Percentiles rank a stretch among this genome's conserved stretches.
These are phyloP conservation scores for Galeopterus variegatus DNA, from an alignment of 2,113 vertebrate genomes.

Conservation along the genomic window DNA sequence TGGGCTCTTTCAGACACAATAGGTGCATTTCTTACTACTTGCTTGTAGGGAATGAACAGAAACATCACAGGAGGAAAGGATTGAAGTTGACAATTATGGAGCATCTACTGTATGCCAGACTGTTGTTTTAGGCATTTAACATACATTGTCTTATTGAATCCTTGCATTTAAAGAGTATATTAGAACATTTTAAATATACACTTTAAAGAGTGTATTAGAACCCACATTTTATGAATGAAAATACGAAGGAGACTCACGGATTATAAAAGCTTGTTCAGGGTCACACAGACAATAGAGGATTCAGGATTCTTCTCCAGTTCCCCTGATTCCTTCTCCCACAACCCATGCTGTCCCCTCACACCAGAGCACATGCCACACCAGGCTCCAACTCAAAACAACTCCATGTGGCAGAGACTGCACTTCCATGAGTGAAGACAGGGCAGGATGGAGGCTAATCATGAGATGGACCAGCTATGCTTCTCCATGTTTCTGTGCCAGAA, in stretches of 20 bases:
- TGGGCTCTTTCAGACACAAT: neutral
- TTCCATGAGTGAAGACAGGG: neutral
- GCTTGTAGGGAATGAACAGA: neutral
- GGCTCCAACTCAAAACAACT: neutral
- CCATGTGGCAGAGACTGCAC: fast-evolving
- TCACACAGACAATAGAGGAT: too few relatives aligned
- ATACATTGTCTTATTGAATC: neutral
- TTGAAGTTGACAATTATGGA: neutral
- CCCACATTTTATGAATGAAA: neutral
- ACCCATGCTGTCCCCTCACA: fast-evolving
- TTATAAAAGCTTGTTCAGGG: neutral
- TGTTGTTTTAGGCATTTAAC: constrained; percentile 10
- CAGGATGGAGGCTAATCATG: neutral
- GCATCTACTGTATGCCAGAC: neutral
- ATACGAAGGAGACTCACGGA: neutral
- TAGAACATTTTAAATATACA: neutral
- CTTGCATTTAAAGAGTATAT: neutral
- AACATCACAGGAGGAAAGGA: neutral
- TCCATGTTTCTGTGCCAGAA: neutral
- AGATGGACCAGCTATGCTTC: neutral
- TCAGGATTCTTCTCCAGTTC: neutral
- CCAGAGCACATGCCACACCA: neutral
- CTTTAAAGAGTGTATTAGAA: neutral
- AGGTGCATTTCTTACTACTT: neutral
- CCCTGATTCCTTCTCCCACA: neutral